phyloP scores from a whole-genome alignment of 1,140 invertebrate genomes.

The Sitophilus oryzae region DNA sequence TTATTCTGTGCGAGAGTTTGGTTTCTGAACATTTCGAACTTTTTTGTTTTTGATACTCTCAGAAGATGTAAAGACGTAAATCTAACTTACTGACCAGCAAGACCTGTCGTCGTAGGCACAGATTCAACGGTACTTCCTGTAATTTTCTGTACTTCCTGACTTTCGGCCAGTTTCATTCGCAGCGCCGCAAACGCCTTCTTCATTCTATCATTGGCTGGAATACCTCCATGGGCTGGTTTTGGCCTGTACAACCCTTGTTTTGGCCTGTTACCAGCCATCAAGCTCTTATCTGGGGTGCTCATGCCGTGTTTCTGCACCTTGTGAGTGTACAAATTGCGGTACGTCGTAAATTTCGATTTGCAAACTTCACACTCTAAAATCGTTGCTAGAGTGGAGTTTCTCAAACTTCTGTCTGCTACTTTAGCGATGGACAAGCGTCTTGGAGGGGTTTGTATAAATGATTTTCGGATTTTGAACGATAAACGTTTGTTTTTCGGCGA shows the following conservation, averaged over 20 bases:
- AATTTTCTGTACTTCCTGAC: background rate
- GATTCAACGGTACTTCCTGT: background rate
- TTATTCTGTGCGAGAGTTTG: too few relatives aligned
- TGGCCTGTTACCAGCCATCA: conserved; percentile 13
- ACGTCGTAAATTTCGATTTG: conserved; percentile 24
- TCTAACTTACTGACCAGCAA: background rate
- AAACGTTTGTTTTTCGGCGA: conserved; percentile 18
- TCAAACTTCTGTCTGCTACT: conserved; percentile 3
- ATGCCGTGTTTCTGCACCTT: conserved; percentile 30
- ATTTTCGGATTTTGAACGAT: conserved; percentile 27
- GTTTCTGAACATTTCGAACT: too few relatives aligned
- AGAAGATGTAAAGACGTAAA: too few relatives aligned
- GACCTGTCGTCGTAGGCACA: background rate
- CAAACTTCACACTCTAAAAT: conserved; percentile 31
- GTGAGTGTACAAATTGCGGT: conserved; percentile 31
- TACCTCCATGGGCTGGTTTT: conserved; percentile 23
- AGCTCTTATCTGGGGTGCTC: conserved; percentile 29
- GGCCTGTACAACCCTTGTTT: conserved; percentile 20
- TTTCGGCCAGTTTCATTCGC: conserved; percentile 21
- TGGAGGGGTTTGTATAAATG: conserved; percentile 18
- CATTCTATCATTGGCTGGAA: conserved; percentile 24
- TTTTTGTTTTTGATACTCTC: too few relatives aligned
- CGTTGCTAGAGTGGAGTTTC: conserved; percentile 1
- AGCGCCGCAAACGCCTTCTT: conserved; percentile 26
- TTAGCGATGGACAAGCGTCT: conserved; percentile 1